A percentile compares a stretch with the other conserved stretches of the same genome.
Conservation (phyloP, 2,113 vertebrate genomes). For the Lontra canadensis region DNA sequence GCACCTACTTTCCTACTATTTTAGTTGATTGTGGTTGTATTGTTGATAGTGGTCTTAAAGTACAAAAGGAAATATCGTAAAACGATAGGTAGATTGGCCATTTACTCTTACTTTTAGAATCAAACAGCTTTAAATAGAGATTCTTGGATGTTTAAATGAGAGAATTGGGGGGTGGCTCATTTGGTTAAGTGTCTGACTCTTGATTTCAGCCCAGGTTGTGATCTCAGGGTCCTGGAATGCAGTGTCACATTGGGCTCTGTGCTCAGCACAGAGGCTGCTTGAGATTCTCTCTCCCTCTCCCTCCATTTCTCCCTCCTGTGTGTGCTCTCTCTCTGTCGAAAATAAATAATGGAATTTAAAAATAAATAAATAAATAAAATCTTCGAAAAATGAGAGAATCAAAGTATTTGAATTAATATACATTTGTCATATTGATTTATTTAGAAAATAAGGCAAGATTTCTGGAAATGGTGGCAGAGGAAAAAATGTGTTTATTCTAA, state of each 20-base stretch:
- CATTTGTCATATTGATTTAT: not conserved
- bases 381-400: not conserved
- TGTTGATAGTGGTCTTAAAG: not conserved
- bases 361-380: not conserved
- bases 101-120: not conserved
- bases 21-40: not conserved
- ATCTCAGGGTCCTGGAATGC: not conserved
- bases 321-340: not conserved
- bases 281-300: not conserved
- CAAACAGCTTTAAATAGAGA: not conserved
- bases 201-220: not conserved
- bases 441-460: not conserved
- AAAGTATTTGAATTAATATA: not conserved
- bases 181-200: not conserved
- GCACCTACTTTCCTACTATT: not conserved
- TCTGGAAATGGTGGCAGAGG: not conserved
- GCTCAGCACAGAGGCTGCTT: not conserved
- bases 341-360: no score
- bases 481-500: not conserved
- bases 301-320: no score
- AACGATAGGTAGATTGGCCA: not conserved
- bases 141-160: not conserved
- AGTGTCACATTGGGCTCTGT: not conserved
- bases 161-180: not conserved
- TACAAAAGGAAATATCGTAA: not conserved